Evolutionary conservation across 2,113 vertebrate species (phyloP).

Genomic region (Ceyx cyanopectus): DNA sequence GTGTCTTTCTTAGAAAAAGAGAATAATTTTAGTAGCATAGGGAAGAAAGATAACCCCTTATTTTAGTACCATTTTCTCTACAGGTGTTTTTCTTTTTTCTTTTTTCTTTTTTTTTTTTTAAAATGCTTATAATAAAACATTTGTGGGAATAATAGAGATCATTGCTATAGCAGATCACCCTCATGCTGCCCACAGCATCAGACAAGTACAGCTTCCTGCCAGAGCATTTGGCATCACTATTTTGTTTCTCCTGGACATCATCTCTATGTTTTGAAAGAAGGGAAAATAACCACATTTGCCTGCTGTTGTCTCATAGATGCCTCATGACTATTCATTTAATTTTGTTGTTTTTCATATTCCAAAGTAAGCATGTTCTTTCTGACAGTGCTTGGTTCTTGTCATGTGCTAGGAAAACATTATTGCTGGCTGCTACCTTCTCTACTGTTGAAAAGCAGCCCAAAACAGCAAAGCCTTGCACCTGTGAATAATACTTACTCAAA

Average conservation of each 20-base stretch:
- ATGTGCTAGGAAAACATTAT: background rate
- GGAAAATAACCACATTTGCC: background rate
- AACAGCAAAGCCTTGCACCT: background rate
- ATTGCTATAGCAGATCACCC: background rate
- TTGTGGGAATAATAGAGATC: background rate
- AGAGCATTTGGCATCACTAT: background rate
- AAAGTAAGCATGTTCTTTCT: background rate
- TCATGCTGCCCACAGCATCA: background rate
- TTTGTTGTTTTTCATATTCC: background rate
- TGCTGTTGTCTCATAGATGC: background rate
- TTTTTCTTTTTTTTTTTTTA: background rate
- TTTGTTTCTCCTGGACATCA: slow-evolving; percentile 23
- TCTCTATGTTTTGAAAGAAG: background rate
- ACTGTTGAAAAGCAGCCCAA: background rate
- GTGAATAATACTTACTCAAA: background rate
- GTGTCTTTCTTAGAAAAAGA: background rate
- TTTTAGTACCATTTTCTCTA: background rate
- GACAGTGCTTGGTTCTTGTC: background rate
- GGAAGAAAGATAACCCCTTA: background rate
- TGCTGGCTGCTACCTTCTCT: background rate
- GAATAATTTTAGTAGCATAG: background rate
- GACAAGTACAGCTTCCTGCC: background rate
- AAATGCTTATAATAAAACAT: background rate
- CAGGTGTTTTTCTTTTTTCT: background rate
- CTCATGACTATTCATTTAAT: background rate